Base-by-base conservation (phyloP, 2,797 vertebrate genomes). In the Lepus townsendii region DNA sequence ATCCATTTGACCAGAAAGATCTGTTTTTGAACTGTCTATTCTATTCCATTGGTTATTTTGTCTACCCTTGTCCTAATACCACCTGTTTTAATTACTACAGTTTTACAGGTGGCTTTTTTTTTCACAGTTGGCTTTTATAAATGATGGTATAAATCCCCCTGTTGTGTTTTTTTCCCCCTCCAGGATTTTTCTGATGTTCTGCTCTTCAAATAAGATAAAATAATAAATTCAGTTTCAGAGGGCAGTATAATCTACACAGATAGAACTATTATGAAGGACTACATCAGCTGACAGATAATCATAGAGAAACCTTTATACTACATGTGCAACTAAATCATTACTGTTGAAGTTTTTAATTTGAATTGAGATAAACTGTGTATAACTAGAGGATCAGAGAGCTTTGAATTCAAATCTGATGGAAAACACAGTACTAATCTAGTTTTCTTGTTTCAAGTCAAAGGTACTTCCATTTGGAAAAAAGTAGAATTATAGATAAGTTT, bases 181-280 rank as follows among this genome's bases (percentile, higher is more conserved):
- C 78, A 83, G 30, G 14, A 35, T 90, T 85, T 93, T 19, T 87
- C 78, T 93, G 83, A 30, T 83, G 35, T 62, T 19, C 14, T n/a
- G 26, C 26, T 90, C 54, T 90, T 95, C 50, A 88, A 90, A 69
- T 95, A 13, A 87, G 86, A 90, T 3, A 65, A 42, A 95, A 75
- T 78, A 63, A 91, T 83, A 72, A 93, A 75, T 91, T 95, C 60
- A 69, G 16, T 75, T 92, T 94, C 19, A 75, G 62, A 88, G 32
- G 22, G 24, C 16, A 68, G 57, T 38, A 2, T 32, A 63, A 54
- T 76, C 27, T 27, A 86, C 24, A 60, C 5, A 91, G 19, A 63
- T 1, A 30, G 63, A 84, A 83, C 52, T 69, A 26, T 87, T 69
- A 92, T 57, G 73, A 42, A 65, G 82, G 87, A 84, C 60, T 65